These are phyloP conservation scores for Drosophila nigricruria DNA, from an alignment of 2,888 invertebrate species.

Conservation along the genomic window DNA sequence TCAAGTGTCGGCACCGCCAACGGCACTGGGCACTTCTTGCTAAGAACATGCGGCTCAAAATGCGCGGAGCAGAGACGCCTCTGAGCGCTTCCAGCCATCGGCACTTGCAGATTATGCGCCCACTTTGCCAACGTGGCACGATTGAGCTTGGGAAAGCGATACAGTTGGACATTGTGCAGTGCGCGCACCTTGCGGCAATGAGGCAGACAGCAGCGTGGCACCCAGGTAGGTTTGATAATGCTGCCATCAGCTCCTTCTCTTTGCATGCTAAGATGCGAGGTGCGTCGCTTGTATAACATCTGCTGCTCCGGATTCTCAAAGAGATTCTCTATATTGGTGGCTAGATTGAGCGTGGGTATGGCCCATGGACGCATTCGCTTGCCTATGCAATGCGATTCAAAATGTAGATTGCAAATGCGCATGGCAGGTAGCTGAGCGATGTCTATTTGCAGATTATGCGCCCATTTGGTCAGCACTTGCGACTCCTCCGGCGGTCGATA, in stretches of 20 bases:
- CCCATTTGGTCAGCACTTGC: slow-evolving; percentile 78
- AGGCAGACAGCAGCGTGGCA: slow-evolving; percentile 80
- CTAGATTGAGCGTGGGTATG: slow-evolving; percentile 81
- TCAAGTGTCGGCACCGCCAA: slow-evolving; percentile 80
- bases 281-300: slow-evolving; percentile 63
- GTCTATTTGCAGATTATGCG: slow-evolving; percentile 79
- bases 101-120: slow-evolving; percentile 82
- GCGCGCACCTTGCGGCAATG: slow-evolving; percentile 82
- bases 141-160: slow-evolving; percentile 80
- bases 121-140: slow-evolving; percentile 81
- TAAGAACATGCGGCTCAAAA: slow-evolving; percentile 80
- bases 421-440: slow-evolving; percentile 54
- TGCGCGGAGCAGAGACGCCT: slow-evolving; percentile 78
- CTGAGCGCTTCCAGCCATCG: slow-evolving; percentile 77
- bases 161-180: slow-evolving; percentile 77
- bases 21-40: slow-evolving; percentile 81
- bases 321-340: slow-evolving; percentile 73
- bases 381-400: slow-evolving; percentile 81
- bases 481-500: slow-evolving; percentile 81
- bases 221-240: slow-evolving; percentile 71
- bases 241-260: not conserved
- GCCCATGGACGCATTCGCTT: slow-evolving; percentile 81
- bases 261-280: slow-evolving; percentile 29
- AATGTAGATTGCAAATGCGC: slow-evolving; percentile 80
- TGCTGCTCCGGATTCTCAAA: slow-evolving; percentile 80